Conservation (phyloP, 2,113 vertebrate species). For the Lates calcarifer region DNA sequence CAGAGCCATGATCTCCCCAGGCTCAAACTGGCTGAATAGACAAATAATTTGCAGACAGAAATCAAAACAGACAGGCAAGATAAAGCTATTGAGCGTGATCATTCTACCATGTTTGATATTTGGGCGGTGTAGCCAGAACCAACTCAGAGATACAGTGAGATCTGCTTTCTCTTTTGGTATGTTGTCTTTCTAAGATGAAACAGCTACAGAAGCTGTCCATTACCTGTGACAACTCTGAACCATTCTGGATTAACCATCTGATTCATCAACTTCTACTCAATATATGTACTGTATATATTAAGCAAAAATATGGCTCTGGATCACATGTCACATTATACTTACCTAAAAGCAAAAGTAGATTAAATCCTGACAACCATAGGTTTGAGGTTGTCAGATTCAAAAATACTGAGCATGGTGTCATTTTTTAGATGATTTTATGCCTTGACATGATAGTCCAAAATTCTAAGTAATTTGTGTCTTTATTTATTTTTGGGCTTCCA, state of each 20-base stretch:
- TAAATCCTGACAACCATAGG: background rate
- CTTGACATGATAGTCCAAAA: too few relatives aligned
- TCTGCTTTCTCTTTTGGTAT: background rate
- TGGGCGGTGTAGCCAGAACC: constrained; percentile 44
- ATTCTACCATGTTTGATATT: constrained; percentile 63
- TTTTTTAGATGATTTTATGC: too few relatives aligned
- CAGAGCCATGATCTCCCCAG: constrained; percentile 25
- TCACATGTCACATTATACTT: background rate
- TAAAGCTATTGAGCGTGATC: constrained; percentile 70
- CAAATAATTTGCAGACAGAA: constrained; percentile 61
- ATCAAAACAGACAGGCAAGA: constrained; percentile 72
- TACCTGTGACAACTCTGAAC: background rate
- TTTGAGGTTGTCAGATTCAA: too few relatives aligned
- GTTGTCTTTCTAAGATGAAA: background rate
- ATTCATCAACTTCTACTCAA: too few relatives aligned
- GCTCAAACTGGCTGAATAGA: constrained; percentile 45
- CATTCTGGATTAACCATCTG: too few relatives aligned
- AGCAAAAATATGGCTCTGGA: too few relatives aligned
- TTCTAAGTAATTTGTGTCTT: too few relatives aligned
- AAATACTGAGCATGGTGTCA: background rate
- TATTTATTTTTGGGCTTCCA: too few relatives aligned
- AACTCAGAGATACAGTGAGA: background rate
- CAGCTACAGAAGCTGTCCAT: background rate
- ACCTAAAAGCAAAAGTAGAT: background rate
- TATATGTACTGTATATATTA: too few relatives aligned